A percentile compares a stretch with the other conserved stretches of the same genome.
Conservation (phyloP, 1,140 invertebrate species). For the Thaumetopoea pityocampa region DNA sequence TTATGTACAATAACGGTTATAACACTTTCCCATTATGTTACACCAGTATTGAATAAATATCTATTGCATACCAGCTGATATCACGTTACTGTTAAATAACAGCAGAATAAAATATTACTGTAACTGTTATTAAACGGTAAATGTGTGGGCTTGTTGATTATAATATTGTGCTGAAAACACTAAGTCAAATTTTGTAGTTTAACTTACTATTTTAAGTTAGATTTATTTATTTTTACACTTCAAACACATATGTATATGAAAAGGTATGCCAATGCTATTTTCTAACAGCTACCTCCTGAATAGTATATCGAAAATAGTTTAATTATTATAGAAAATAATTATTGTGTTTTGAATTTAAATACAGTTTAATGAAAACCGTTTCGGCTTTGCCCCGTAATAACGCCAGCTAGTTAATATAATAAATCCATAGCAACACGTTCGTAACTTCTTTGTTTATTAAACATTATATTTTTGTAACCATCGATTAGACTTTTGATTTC, state of each 20-base stretch:
- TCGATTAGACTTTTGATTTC: slow-evolving; percentile 10
- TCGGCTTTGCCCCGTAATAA: neutral
- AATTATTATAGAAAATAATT: neutral
- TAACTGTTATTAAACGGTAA: too few species aligned
- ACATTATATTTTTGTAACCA: slow-evolving; percentile 15
- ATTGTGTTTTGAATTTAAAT: neutral
- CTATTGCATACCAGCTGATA: slow-evolving; percentile 1
- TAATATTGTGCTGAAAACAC: neutral
- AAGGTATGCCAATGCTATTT: too few species aligned
- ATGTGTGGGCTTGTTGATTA: neutral
- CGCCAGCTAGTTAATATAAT: slow-evolving; percentile 11
- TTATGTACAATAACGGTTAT: neutral
- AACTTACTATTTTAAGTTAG: neutral
- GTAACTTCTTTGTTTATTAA: slow-evolving; percentile 14
- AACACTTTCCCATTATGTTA: neutral
- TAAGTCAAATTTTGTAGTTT: neutral
- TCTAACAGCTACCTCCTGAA: too few species aligned
- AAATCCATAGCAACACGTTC: slow-evolving; percentile 20
- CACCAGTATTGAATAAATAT: neutral
- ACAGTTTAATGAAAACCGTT: neutral
- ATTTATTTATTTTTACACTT: neutral
- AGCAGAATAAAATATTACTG: too few species aligned
- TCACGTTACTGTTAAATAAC: too few species aligned
- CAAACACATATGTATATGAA: neutral
- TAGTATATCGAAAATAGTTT: neutral